These are phyloP conservation scores for Notolepis coatsorum DNA, from an alignment of 2,797 vertebrate species.

Conservation along the genomic window DNA sequence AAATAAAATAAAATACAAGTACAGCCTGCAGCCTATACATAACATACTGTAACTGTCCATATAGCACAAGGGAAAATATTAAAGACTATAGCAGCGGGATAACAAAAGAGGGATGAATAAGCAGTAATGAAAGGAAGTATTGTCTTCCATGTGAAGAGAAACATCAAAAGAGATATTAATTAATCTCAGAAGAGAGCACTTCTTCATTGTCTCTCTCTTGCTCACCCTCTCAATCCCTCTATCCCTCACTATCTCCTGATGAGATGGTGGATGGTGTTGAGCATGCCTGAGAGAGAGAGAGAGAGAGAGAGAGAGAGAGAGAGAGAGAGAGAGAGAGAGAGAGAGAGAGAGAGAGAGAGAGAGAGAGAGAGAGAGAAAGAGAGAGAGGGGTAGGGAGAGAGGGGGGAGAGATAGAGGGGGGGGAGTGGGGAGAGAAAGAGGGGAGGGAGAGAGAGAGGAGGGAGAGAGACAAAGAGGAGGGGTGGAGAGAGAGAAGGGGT, in stretches of 20 bases:
- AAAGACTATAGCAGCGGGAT: slow-evolving; percentile 29
- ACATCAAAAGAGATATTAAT: slow-evolving; percentile 67
- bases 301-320: slow-evolving; percentile 31
- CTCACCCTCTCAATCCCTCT: slow-evolving; percentile 57
- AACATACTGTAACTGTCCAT: slow-evolving; percentile 43
- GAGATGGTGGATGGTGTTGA: slow-evolving; percentile 65
- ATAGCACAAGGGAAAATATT: slow-evolving; percentile 49
- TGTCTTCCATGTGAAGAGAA: slow-evolving; percentile 62
- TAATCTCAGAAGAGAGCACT: slow-evolving; percentile 58
- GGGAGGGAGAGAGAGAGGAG: slow-evolving; percentile 34
- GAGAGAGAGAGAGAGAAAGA: slow-evolving; percentile 40
- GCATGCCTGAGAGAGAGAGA: slow-evolving; percentile 44
- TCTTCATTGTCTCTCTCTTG: slow-evolving; percentile 39
- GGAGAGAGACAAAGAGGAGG: too few relatives aligned
- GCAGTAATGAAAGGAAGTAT: slow-evolving; percentile 55
- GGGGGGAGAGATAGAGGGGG: slow-evolving; percentile 44
- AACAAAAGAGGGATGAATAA: slow-evolving; percentile 60
- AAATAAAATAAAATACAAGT: too few relatives aligned
- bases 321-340: slow-evolving; percentile 33
- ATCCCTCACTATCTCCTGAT: slow-evolving; percentile 59
- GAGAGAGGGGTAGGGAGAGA: slow-evolving; percentile 34
- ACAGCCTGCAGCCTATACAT: slow-evolving; percentile 60
- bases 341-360: slow-evolving; percentile 13
- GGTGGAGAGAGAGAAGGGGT: slow-evolving; percentile 10
- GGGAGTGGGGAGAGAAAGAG: slow-evolving; percentile 16